Evolutionary conservation across 2,113 vertebrate species (phyloP).

Genomic region (Nannobrachium achirus): DNA sequence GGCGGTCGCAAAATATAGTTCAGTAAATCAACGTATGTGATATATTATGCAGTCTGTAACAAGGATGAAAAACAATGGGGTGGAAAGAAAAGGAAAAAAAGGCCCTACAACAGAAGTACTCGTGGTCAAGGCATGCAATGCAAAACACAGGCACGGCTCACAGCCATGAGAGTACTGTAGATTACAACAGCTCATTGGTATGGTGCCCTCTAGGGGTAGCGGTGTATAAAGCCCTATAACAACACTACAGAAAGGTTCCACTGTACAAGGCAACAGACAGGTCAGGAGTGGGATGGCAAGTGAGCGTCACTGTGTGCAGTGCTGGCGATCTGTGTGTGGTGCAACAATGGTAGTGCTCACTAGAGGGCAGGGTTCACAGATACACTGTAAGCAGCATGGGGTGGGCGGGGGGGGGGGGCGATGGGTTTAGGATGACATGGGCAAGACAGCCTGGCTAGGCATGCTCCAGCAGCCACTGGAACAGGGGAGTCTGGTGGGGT

Average conservation of each 20-base stretch:
- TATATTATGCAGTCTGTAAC: constrained; percentile 21
- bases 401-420: background rate
- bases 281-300: constrained; percentile 25
- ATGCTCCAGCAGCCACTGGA: constrained; percentile 90
- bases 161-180: constrained; percentile 32
- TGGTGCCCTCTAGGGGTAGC: constrained; percentile 45
- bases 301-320: constrained; percentile 28
- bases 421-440: background rate
- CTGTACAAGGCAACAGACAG: constrained; percentile 34
- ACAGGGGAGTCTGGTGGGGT: constrained; percentile 78
- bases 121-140: constrained; percentile 46
- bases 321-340: constrained; percentile 16
- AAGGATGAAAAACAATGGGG: constrained; percentile 10
- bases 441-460: constrained; percentile 75
- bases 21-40: constrained; percentile 35
- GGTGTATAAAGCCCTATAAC: constrained; percentile 51
- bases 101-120: constrained; percentile 18
- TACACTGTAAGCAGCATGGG: constrained; percentile 5
- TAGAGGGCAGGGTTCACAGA: constrained; percentile 6
- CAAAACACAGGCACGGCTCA: constrained; percentile 32
- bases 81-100: constrained; percentile 8
- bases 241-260: constrained; percentile 34
- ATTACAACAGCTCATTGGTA: constrained; percentile 30
- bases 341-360: constrained; percentile 11
- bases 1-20: constrained; percentile 27